Evolutionary conservation across 2,797 vertebrate genomes (phyloP), one percentile per base, ranked within the genome.

Genomic region (Ceyx erithaca): DNA sequence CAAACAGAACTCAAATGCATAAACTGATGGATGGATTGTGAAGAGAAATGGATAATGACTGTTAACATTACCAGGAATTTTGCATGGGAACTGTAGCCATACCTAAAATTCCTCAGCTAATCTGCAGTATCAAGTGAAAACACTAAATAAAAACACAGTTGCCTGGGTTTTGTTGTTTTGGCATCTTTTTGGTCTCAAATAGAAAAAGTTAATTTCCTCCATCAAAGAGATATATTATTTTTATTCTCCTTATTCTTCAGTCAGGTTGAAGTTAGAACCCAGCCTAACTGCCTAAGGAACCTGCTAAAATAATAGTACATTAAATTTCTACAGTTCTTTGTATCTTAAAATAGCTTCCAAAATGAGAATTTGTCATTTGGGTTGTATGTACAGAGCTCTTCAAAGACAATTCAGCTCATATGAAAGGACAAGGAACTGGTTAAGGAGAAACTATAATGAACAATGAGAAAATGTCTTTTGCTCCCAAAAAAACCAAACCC

Each of bases 361-460:
- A 33, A 33, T 33, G 33, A 33, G 33, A 33, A 33, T 33, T 3
- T 68, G 45, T 11, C 7, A 30, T 26, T 28, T 6, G 2, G 14
- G 14, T 5, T n/a, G 45, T 5, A 6, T 4, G 2, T 4, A 79
- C 18, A 75, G 22, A 55, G 33, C 22, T 55, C 37, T 67, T 18
- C 28, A 59, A 71, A 58, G 22, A 10, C 12, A 52, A 26, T 13
- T 13, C 48, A 73, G 15, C 21, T 48, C 31, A 23, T 18, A 45
- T 0, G 0, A 57, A 81, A 70, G 7, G 45, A 11, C n/a, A 63
- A 75, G 10, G 4, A 78, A 70, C 14, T 0, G 3, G 13, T 17
- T 57, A 54, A 21, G 28, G 12, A 67, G 59, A 71, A 73, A 41
- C 3, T 45, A 8, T 4, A 31, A 49, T 9, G 35, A 52, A 14